Conservation (phyloP, 2,113 vertebrate genomes). For the Cochlearius cochlearius region DNA sequence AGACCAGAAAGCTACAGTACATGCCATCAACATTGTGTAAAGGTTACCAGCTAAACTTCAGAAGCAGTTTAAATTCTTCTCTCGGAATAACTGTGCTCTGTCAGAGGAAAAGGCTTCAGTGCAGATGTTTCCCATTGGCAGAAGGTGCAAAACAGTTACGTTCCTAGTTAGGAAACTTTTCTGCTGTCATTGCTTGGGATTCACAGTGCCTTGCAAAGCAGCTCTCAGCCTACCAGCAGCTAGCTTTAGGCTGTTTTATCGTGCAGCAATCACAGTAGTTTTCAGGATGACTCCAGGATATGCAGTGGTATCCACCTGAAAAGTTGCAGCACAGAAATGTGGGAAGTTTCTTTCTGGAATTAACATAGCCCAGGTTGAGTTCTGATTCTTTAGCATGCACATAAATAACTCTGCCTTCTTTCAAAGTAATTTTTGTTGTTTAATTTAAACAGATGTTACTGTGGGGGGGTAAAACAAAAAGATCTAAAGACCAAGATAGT, state of each 20-base stretch:
- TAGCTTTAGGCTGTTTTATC: not conserved
- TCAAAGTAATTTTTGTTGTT: rapidly evolving
- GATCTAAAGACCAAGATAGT: not conserved
- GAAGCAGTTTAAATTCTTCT: not conserved
- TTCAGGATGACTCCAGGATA: not conserved
- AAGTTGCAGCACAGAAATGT: not conserved
- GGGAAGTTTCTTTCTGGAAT: not conserved
- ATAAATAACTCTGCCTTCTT: not conserved
- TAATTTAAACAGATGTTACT: not conserved
- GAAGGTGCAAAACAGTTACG: not conserved
- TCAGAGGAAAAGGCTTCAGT: not conserved
- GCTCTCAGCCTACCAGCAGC: rapidly evolving
- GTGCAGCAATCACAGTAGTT: rapidly evolving
- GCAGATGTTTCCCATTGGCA: not conserved
- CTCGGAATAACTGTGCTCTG: not conserved
- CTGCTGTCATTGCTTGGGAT: not conserved
- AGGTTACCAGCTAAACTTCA: not conserved
- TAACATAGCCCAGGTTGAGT: too few species aligned
- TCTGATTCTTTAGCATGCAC: not conserved
- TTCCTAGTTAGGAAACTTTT: not conserved
- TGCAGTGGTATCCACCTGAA: not conserved
- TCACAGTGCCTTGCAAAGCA: not conserved
- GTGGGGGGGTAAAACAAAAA: rapidly evolving
- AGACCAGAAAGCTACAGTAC: not conserved
- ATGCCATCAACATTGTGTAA: not conserved